These are phyloP conservation scores for Spheniscus humboldti DNA, from an alignment of 2,797 vertebrate genomes.

Conservation along the genomic window DNA sequence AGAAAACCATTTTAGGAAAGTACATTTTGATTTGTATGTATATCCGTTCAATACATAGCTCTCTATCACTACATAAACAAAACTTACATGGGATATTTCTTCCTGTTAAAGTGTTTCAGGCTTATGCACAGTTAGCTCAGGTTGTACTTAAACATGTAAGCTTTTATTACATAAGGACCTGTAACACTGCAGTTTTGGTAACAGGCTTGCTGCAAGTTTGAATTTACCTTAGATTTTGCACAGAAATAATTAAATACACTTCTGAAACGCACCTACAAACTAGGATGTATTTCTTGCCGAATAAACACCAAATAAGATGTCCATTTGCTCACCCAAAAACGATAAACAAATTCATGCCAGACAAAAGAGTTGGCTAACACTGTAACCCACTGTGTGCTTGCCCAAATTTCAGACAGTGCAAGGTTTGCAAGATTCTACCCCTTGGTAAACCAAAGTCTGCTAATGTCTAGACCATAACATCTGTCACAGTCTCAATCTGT, in stretches of 20 bases:
- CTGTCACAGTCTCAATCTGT: not conserved
- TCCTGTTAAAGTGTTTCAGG: not conserved
- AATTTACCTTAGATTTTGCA: not conserved
- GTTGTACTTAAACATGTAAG: not conserved
- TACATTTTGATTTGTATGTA: not conserved
- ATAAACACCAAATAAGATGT: not conserved
- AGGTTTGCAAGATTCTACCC: not conserved
- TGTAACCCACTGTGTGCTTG: not conserved
- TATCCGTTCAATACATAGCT: not conserved
- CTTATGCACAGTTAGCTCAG: not conserved
- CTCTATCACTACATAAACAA: not conserved
- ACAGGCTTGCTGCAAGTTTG: not conserved
- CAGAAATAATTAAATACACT: not conserved
- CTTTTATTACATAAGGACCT: not conserved
- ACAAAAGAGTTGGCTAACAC: not conserved
- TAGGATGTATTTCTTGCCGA: rapidly evolving
- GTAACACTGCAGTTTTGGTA: not conserved
- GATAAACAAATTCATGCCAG: not conserved
- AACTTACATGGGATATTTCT: not conserved
- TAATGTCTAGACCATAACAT: not conserved
- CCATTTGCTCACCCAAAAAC: not conserved
- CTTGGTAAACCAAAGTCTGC: not conserved
- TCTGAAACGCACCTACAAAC: not conserved
- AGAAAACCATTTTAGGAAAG: not conserved
- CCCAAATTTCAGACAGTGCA: not conserved